A percentile compares a stretch with the other conserved stretches of the same genome.
phyloP scores from a whole-genome alignment of 2,888 invertebrate species.

The Hedychridium roseum region DNA sequence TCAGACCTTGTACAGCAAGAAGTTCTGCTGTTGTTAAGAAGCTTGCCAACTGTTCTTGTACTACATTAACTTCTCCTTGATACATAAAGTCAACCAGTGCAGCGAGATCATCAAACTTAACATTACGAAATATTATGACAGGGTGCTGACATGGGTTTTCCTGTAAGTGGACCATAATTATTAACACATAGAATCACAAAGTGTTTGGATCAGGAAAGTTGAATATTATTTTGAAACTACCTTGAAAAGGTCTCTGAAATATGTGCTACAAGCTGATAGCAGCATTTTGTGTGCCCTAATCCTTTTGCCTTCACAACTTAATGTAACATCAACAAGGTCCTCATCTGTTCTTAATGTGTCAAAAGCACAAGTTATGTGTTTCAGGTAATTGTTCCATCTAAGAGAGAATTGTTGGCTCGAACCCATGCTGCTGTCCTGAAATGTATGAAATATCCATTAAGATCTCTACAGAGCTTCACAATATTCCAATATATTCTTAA shows the following conservation, averaged over 20 bases:
- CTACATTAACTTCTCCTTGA: slow-evolving; percentile 82
- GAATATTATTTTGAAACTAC: slow-evolving; percentile 36
- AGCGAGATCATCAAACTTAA: slow-evolving; percentile 79
- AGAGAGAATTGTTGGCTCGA: slow-evolving; percentile 83
- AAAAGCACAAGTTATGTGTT: slow-evolving; percentile 82
- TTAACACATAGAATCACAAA: not conserved
- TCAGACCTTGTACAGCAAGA: slow-evolving; percentile 79
- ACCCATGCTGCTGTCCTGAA: slow-evolving; percentile 62
- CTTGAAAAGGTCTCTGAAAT: slow-evolving; percentile 71
- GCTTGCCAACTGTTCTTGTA: slow-evolving; percentile 80
- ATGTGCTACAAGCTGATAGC: slow-evolving; percentile 84
- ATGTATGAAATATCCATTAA: not conserved
- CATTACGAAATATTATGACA: slow-evolving; percentile 81
- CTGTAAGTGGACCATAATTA: slow-evolving; percentile 60
- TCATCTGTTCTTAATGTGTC: slow-evolving; percentile 71
- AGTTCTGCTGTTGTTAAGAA: slow-evolving; percentile 81
- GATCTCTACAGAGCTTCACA: slow-evolving; percentile 16
- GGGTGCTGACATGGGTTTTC: slow-evolving; percentile 84
- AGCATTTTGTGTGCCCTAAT: slow-evolving; percentile 87
- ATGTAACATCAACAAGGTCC: slow-evolving; percentile 82
- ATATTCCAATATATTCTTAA: no score
- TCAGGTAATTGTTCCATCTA: slow-evolving; percentile 87
- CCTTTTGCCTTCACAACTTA: slow-evolving; percentile 85
- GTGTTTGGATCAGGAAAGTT: not conserved
- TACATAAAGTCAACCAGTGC: slow-evolving; percentile 85